Evolutionary conservation across 2,113 vertebrate species (phyloP), one percentile per base, ranked within the genome.

Genomic region (Antennarius striatus): DNA sequence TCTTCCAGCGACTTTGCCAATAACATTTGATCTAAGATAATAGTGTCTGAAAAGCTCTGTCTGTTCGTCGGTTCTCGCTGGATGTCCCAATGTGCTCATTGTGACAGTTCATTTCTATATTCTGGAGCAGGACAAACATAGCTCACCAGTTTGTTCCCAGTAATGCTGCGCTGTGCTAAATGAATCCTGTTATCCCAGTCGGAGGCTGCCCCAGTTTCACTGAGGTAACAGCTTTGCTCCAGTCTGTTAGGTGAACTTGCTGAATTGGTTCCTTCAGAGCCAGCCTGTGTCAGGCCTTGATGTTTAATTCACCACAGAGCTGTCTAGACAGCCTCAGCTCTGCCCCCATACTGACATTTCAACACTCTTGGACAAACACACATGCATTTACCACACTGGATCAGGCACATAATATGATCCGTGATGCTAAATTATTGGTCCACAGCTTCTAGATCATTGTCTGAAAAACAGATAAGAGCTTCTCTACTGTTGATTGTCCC

Each of bases 231-330:
- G 70, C 77, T 73, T 68, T 47, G 14, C 80, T 56, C 14, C 39
- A 17, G 74, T 80, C 80, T 84, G 79, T 61, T 43, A 66, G 63
- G 73, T 66, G 77, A 84, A 82, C 58, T 68, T 54, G 67, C 72
- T 59, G 79, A 77, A 72, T 81, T 66, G 70, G 62, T 75, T 85
- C 73, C 74, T 70, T 80, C 56, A 55, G 70, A 81, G 79, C 64
- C 73, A 80, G 71, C 65, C 75, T 76, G 40, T 62, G 75, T 72
- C 71, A 59, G 63, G 66, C 75, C 75, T 85, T 85, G 84, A 88
- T 86, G 84, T 88, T 86, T 88, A 86, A 82, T 88, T 86, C 74
- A 86, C 71, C 52, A 60, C 73, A 74, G 58, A 45, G 28, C 71
- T 16, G 74, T 90, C 84, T 86, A 85, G 86, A 85, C 86, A 59